These are phyloP conservation scores for Amblyjoppa fuscipennis DNA, from an alignment of 2,888 invertebrate genomes.

Conservation along the genomic window DNA sequence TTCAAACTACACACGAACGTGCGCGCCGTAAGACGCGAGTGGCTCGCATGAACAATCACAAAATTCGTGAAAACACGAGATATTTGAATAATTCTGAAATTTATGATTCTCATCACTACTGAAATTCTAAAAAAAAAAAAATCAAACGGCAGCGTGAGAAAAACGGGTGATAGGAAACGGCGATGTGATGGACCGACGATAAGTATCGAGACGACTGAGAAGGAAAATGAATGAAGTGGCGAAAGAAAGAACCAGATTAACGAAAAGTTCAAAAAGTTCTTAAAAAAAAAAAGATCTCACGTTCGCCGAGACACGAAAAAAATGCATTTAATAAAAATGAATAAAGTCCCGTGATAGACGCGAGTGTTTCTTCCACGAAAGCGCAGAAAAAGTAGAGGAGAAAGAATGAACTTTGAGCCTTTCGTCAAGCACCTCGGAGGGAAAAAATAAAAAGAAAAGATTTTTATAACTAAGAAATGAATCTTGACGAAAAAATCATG, in stretches of 20 bases:
- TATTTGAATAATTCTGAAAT: constrained; percentile 1
- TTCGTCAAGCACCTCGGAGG: not conserved
- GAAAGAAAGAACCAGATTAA: constrained; percentile 1
- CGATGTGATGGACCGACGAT: constrained; percentile 37
- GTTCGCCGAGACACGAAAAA: constrained; percentile 53
- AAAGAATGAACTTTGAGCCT: constrained; percentile 24
- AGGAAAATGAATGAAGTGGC: not conserved
- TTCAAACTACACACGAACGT: constrained; percentile 22
- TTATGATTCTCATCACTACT: constrained; percentile 34
- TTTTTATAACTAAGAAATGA: not conserved
- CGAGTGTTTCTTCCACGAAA: constrained; percentile 31
- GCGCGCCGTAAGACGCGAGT: constrained; percentile 46
- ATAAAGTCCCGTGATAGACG: constrained; percentile 35
- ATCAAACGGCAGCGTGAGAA: constrained; percentile 16
- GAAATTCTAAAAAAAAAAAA: constrained; percentile 23
- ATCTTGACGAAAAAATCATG: constrained; percentile 18
- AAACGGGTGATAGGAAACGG: constrained; percentile 25
- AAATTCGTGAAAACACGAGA: constrained; percentile 3
- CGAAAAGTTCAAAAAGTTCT: constrained; percentile 23
- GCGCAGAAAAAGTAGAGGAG: constrained; percentile 33
- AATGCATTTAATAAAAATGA: constrained; percentile 48
- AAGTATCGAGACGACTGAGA: constrained; percentile 18
- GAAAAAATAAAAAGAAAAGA: not conserved
- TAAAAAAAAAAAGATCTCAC: constrained; percentile 26
- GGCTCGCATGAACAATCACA: constrained; percentile 27